A percentile compares a stretch with the other conserved stretches of the same genome.
Conservation (phyloP, 1,140 invertebrate species). For the Drosophila punjabiensis region DNA sequence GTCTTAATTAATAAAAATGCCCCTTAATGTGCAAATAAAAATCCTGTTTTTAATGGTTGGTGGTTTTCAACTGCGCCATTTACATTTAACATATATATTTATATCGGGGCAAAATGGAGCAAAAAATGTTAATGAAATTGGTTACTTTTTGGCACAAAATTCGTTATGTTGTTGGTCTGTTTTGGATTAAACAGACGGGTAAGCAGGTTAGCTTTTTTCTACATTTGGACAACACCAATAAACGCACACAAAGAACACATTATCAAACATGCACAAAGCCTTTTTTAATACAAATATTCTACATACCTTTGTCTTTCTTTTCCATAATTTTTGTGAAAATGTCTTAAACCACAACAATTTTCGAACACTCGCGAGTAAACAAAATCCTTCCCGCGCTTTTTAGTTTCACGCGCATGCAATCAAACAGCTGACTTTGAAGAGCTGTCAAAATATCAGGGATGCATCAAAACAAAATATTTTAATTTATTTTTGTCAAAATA, state of each 20-base stretch:
- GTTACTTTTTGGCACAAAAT: too few species aligned
- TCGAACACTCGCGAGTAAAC: slow-evolving; percentile 2
- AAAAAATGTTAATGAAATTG: too few species aligned
- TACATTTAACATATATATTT: too few species aligned
- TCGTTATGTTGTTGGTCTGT: too few species aligned
- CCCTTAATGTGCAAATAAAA: too few species aligned
- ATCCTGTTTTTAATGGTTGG: too few species aligned
- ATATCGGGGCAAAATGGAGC: too few species aligned
- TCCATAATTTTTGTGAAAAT: slow-evolving; percentile 4
- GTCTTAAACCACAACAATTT: background rate
- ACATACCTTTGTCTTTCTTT: background rate
- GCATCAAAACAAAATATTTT: background rate
- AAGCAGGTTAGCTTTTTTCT: slow-evolving; percentile 30
- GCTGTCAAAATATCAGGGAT: background rate
- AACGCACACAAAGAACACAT: slow-evolving; percentile 4
- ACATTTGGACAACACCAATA: slow-evolving; percentile 30
- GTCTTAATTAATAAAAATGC: too few species aligned
- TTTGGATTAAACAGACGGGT: too few species aligned
- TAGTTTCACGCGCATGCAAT: background rate
- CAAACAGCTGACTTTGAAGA: background rate
- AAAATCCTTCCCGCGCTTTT: background rate
- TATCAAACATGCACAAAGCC: background rate
- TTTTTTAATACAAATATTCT: background rate
- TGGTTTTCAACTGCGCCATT: too few species aligned
- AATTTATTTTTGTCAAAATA: slow-evolving; percentile 2